Percentiles rank a stretch among this genome's conserved stretches.
These are phyloP conservation scores for Deladenus siricidicola DNA, from an alignment of 2,888 invertebrate species.

Conservation along the genomic window DNA sequence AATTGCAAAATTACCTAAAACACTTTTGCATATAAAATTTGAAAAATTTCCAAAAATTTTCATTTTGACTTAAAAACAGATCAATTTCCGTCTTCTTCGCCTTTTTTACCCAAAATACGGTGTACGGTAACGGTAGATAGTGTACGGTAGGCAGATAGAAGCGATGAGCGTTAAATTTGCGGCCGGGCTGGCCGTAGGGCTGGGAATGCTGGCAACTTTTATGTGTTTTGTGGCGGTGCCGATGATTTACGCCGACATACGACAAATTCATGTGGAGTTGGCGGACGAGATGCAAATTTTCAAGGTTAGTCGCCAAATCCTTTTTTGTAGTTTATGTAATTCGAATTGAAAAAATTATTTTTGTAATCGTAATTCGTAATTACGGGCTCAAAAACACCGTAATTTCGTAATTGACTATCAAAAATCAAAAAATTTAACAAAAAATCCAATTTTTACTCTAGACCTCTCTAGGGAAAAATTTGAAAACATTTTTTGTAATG, in stretches of 20 bases:
- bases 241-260: conserved; percentile 14
- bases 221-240: conserved; percentile 10
- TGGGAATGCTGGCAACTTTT: conserved; percentile 12
- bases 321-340: neutral
- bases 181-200: conserved; percentile 6
- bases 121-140: neutral
- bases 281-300: conserved; percentile 17
- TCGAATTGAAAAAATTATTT: neutral
- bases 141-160: too few relatives aligned
- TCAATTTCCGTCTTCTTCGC: too few relatives aligned
- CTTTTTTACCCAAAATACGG: neutral
- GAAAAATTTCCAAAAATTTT: too few relatives aligned
- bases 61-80: neutral
- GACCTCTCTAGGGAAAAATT: too few relatives aligned
- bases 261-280: conserved; percentile 14
- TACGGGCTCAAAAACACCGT: too few relatives aligned
- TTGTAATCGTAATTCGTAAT: neutral
- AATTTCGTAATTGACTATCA: too few relatives aligned
- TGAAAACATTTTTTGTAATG: too few relatives aligned
- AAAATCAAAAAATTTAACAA: too few relatives aligned
- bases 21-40: too few relatives aligned
- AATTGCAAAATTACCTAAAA: too few relatives aligned
- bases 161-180: conserved; percentile 18
- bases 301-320: neutral
- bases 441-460: too few relatives aligned